Evolutionary conservation across 2,888 invertebrate genomes (phyloP).

Genomic region (Drosophila macrospina): DNA sequence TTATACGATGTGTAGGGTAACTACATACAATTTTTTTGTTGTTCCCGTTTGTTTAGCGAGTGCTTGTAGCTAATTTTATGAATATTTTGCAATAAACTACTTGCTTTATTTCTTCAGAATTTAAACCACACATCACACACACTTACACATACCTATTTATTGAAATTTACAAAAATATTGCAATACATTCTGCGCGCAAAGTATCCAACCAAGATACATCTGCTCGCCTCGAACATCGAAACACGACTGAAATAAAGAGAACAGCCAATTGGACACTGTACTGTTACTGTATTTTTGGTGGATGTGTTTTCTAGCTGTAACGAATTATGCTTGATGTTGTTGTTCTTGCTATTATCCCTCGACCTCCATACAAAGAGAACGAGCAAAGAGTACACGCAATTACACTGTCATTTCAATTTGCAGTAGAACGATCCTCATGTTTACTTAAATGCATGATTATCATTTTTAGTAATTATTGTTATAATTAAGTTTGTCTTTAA

Average conservation of each 20-base stretch:
- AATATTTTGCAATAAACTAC: slow-evolving; percentile 30
- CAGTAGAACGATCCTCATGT: slow-evolving; percentile 19
- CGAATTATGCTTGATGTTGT: slow-evolving; percentile 11
- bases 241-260: slow-evolving; percentile 54
- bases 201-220: slow-evolving; percentile 19
- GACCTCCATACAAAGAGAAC: slow-evolving; percentile 30
- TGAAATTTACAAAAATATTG: slow-evolving; percentile 52
- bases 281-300: slow-evolving; percentile 49
- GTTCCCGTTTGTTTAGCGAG: slow-evolving; percentile 18
- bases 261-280: slow-evolving; percentile 45
- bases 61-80: slow-evolving; percentile 21
- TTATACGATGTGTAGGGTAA: slow-evolving; percentile 12
- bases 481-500: neutral
- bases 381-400: slow-evolving; percentile 23
- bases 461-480: neutral
- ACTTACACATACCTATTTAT: slow-evolving; percentile 38
- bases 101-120: slow-evolving; percentile 30
- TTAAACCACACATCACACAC: slow-evolving; percentile 11
- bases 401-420: slow-evolving; percentile 6
- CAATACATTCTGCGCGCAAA: slow-evolving; percentile 34
- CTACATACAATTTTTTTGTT: slow-evolving; percentile 25
- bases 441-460: neutral
- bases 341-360: slow-evolving; percentile 26
- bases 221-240: slow-evolving; percentile 37
- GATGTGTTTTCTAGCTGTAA: slow-evolving; percentile 36